These are phyloP conservation scores for Lagodon rhomboides DNA, from an alignment of 2,797 vertebrate genomes.

Conservation along the genomic window DNA sequence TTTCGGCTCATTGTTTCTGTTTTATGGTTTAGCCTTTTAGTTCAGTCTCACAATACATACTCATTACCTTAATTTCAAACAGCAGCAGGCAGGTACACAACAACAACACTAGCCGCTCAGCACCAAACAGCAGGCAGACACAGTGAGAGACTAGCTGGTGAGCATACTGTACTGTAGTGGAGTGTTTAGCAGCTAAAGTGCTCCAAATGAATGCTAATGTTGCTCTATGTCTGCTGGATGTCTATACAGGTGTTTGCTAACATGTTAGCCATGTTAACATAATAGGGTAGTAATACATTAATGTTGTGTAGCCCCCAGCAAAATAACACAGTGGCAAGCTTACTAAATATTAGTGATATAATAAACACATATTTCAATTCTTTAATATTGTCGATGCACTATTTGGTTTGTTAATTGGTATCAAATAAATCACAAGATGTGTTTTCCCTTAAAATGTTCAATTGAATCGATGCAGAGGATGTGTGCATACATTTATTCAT, in stretches of 20 bases:
- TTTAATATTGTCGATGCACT: background rate
- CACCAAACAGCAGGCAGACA: background rate
- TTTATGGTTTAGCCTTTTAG: background rate
- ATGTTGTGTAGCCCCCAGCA: background rate
- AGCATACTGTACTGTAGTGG: too few relatives aligned
- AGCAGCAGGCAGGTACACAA: background rate
- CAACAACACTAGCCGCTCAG: too few relatives aligned
- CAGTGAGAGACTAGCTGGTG: background rate
- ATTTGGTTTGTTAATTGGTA: too few relatives aligned
- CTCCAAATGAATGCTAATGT: background rate
- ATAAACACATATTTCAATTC: background rate
- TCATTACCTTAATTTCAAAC: background rate
- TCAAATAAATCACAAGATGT: background rate
- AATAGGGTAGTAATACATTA: background rate
- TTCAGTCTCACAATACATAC: background rate
- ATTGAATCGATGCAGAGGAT: background rate
- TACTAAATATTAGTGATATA: background rate
- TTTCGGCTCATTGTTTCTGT: background rate
- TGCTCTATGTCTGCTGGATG: background rate
- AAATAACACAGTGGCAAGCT: background rate
- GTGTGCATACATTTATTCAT: background rate
- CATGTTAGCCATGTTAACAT: background rate
- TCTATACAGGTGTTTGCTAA: background rate
- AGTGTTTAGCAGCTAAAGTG: background rate
- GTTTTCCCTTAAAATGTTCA: background rate